A percentile compares a stretch with the other conserved stretches of the same genome.
phyloP scores from a whole-genome alignment of 2,888 invertebrate species.

The Dasysyrphus tricinctus region DNA sequence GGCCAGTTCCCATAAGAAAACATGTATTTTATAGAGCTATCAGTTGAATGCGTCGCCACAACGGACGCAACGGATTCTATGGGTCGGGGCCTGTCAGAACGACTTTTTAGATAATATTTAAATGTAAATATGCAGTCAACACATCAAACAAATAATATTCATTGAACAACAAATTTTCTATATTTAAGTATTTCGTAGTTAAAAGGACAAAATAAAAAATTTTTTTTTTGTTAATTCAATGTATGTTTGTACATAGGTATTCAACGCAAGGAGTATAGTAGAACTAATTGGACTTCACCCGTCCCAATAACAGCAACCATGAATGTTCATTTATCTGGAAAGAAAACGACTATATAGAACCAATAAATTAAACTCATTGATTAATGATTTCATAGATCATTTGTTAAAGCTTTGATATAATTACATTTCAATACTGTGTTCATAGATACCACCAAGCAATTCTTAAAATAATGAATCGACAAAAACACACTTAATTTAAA shows the following conservation, averaged over 20 bases:
- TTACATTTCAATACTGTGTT: constrained; percentile 64
- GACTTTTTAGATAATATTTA: too few species aligned
- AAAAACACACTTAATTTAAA: constrained; percentile 58
- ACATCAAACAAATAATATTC: too few species aligned
- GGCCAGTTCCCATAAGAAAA: too few species aligned
- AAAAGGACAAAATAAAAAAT: background rate
- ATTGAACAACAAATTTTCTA: too few species aligned
- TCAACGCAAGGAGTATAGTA: background rate
- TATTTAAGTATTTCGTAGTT: too few species aligned
- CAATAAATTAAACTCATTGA: constrained; percentile 68
- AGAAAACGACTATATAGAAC: constrained; percentile 10
- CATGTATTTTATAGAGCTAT: too few species aligned
- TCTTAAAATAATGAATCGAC: constrained; percentile 30
- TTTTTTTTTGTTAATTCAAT: background rate
- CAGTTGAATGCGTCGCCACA: too few species aligned
- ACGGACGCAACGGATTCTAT: too few species aligned
- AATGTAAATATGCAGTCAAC: too few species aligned
- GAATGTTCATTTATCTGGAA: constrained; percentile 1
- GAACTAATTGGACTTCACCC: constrained; percentile 11
- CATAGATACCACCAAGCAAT: constrained; percentile 6
- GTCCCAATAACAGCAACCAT: background rate
- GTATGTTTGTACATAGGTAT: background rate
- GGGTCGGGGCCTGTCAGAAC: too few species aligned
- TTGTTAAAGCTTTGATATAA: constrained; percentile 73
- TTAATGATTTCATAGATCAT: constrained; percentile 73